Base-by-base conservation (phyloP, 2,797 vertebrate species). In the Notolepis coatsorum region DNA sequence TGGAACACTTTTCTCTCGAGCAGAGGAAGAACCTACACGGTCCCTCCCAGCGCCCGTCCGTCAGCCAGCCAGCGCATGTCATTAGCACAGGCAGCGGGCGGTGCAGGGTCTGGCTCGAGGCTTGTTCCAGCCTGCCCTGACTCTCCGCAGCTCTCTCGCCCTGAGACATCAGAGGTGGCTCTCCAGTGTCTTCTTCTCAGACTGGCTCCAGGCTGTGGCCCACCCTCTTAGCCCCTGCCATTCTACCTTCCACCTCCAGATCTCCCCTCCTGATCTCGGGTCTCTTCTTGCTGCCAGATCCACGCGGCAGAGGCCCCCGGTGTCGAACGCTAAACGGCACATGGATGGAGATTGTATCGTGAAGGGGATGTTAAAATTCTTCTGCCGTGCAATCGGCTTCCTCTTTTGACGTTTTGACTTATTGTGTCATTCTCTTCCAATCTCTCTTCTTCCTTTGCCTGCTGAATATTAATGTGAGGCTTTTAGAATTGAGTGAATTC, bases 261-360 rank as follows among this genome's bases (percentile, higher is more conserved):
- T 80, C 73, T 63, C 58, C 69, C 64, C 55, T 52, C 13, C 15
- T 64, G 73, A 73, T 84, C 75, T 38, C n/a, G 12, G 28, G 39
- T 18, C 38, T 25, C n/a, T n/a, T n/a, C n/a, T 61, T 25, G 33
- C 63, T 43, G 65, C 63, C 54, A 45, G n/a, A 10, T 78, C 61
- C 54, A 50, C 24, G 65, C 46, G 27, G 12, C 24, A 39, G 3
- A 20, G 7, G 65, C 68, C 41, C 68, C 64, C 57, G 15, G 55
- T 67, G 79, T 86, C 76, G 65, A 71, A 76, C 46, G 73, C 78
- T 88, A 86, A 91, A 89, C 79, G 77, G 55, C 53, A 48, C 73
- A 78, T 80, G 72, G 81, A 77, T 80, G 3, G 9, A 77, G 81
- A 81, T 87, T 61, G 73, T 77, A 64, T 21, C 72, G 62, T 66